phyloP scores from a whole-genome alignment of 2,888 invertebrate species.

The Plagodis dolabraria region DNA sequence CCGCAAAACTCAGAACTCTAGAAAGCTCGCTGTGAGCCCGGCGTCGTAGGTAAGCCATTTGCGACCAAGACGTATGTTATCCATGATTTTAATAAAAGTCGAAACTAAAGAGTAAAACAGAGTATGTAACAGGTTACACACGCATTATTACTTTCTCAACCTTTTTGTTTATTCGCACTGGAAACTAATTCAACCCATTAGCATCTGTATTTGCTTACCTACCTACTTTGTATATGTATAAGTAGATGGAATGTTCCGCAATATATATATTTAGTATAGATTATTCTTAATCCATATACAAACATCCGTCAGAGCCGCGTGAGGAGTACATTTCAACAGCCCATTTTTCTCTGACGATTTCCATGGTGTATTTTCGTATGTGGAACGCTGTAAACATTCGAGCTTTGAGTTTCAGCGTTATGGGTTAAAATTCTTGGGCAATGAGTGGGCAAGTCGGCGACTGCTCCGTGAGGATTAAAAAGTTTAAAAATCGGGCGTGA shows the following conservation, averaged over 20 bases:
- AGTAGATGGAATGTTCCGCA: slow-evolving; percentile 19
- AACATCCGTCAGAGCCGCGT: slow-evolving; percentile 60
- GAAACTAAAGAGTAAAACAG: no score
- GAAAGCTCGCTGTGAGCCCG: no score
- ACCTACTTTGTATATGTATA: slow-evolving; percentile 16
- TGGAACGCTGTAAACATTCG: slow-evolving; percentile 69
- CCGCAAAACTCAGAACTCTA: no score
- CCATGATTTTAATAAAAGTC: no score
- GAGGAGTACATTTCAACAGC: slow-evolving; percentile 68
- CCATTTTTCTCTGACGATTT: slow-evolving; percentile 66
- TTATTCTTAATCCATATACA: slow-evolving; percentile 56
- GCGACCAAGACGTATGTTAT: no score
- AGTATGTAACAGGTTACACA: no score
- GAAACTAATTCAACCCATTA: no score
- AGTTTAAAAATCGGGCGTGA: no score
- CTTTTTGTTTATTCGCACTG: no score
- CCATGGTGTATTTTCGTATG: slow-evolving; percentile 68
- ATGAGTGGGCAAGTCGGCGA: not conserved
- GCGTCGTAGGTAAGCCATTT: no score
- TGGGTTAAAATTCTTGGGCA: slow-evolving; percentile 4
- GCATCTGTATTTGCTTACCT: not conserved
- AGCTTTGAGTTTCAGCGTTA: slow-evolving; percentile 13
- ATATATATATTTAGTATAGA: slow-evolving; percentile 44
- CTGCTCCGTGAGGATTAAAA: no score
- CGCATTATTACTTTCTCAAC: no score